Evolutionary conservation across 2,888 invertebrate species (phyloP), one percentile per base, ranked within the genome.

Genomic region (Poecilus cupreus): DNA sequence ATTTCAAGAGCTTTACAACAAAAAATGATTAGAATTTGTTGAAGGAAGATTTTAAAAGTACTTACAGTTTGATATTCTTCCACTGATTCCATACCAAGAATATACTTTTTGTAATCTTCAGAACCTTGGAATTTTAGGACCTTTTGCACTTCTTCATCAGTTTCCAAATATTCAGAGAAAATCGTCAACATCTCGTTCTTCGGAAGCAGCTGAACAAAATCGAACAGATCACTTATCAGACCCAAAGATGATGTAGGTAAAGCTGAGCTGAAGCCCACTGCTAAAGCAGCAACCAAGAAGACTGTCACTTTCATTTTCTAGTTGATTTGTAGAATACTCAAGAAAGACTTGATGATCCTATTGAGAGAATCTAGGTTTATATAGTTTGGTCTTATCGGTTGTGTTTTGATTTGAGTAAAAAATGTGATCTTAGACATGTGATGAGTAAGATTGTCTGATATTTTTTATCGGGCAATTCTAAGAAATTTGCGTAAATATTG

Each of bases 131-230:
- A 60, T 8, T 10, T 10, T 13, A 24, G 0, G 2, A 26, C 0
- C n/a, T 60, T 22, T 60, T 60, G 26, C 5, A 60, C 26, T 26
- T 60, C 60, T 60, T 60, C 60, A 24, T 60, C 60, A 60, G n/a
- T 60, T 11, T 6, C 16, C 24, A 60, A 13, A 60, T 60, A 16
- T n/a, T 60, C 26, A 11, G 0, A n/a, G 11, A 8, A 24, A 24
- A 60, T 60, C 5, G 0, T 11, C 6, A 13, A 3, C 24, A 60
- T 60, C 26, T 60, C 11, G 8, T 60, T 2, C 60, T 3, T 26
- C 8, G 60, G 60, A 8, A 60, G 18, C n/a, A 60, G 13, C 0
- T 60, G 24, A 26, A 60, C 13, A 60, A 60, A 60, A n/a, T 60
- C 60, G n/a, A 1, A 11, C 2, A 60, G 18, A 1, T 60, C 60